Percentiles rank a stretch among this genome's conserved stretches.
These are phyloP conservation scores for Caenorhabditis remanei DNA, from an alignment of 1,140 invertebrate genomes.

Conservation along the genomic window DNA sequence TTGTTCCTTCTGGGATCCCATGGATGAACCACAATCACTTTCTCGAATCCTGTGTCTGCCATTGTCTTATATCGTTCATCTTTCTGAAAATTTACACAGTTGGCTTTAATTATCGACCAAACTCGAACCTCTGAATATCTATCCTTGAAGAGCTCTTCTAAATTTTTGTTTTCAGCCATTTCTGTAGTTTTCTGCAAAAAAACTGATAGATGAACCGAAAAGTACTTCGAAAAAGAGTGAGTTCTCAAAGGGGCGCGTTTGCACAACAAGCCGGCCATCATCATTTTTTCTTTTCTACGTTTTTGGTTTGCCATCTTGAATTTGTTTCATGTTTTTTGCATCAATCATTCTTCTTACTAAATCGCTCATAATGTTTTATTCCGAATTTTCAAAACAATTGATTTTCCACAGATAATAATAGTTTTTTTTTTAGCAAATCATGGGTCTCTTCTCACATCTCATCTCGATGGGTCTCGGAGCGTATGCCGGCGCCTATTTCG, in stretches of 20 bases:
- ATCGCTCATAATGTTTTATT: background rate
- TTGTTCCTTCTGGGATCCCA: conserved; percentile 15
- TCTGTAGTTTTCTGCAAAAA: background rate
- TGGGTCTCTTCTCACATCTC: conserved; percentile 49
- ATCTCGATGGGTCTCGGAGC: conserved; percentile 37
- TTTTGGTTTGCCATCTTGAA: background rate
- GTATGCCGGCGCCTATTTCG: conserved; percentile 47
- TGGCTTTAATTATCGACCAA: background rate
- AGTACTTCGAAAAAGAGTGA: background rate
- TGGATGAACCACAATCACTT: conserved; percentile 26
- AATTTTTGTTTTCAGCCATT: background rate
- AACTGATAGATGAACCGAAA: background rate
- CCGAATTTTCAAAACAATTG: background rate
- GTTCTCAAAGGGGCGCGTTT: conserved; percentile 16
- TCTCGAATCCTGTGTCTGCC: background rate
- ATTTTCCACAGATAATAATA: background rate
- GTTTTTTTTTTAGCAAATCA: conserved; percentile 20
- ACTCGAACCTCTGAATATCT: conserved; percentile 15
- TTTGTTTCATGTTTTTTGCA: background rate
- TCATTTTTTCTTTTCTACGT: background rate
- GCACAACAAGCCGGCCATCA: conserved; percentile 1
- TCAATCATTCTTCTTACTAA: background rate
- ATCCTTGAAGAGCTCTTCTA: conserved; percentile 38
- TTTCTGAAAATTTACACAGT: background rate
- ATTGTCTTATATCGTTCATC: conserved; percentile 40